Percentiles rank a stretch among this genome's conserved stretches.
These are phyloP conservation scores for Catharus minimus DNA, from an alignment of 2,113 vertebrate genomes.

Conservation along the genomic window DNA sequence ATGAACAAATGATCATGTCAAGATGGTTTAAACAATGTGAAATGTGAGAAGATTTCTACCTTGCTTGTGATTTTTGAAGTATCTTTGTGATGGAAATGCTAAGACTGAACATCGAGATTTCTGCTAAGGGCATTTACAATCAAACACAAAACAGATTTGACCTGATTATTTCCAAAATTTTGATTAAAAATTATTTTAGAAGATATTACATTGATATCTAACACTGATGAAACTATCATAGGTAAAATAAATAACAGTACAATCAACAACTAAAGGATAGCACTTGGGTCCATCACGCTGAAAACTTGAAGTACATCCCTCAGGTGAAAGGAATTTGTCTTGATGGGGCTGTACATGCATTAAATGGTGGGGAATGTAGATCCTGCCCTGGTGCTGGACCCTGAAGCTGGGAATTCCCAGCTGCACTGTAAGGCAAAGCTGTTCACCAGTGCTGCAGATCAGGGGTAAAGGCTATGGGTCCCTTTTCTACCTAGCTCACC, in stretches of 20 bases:
- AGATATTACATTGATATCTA: neutral
- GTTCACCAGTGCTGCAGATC: rapidly evolving
- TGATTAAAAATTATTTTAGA: neutral
- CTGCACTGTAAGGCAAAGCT: neutral
- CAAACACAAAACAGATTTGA: neutral
- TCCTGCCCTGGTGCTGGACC: neutral
- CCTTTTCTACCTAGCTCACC: neutral
- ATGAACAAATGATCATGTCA: conserved; percentile 41
- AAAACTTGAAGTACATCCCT: neutral
- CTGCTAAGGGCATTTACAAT: neutral
- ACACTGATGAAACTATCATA: neutral
- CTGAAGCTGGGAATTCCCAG: neutral
- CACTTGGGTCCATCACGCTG: neutral
- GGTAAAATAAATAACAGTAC: neutral
- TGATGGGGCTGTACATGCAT: neutral
- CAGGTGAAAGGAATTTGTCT: neutral
- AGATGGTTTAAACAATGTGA: conserved; percentile 30
- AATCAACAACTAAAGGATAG: neutral
- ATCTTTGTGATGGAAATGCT: conserved; percentile 6
- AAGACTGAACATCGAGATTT: neutral
- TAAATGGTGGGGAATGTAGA: neutral
- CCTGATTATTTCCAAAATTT: neutral
- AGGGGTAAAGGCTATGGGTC: neutral
- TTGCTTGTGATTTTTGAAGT: conserved; percentile 6
- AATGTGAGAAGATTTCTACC: conserved; percentile 20